Evolutionary conservation across 2,888 invertebrate genomes (phyloP).

Genomic region (Quadroppia sp.): DNA sequence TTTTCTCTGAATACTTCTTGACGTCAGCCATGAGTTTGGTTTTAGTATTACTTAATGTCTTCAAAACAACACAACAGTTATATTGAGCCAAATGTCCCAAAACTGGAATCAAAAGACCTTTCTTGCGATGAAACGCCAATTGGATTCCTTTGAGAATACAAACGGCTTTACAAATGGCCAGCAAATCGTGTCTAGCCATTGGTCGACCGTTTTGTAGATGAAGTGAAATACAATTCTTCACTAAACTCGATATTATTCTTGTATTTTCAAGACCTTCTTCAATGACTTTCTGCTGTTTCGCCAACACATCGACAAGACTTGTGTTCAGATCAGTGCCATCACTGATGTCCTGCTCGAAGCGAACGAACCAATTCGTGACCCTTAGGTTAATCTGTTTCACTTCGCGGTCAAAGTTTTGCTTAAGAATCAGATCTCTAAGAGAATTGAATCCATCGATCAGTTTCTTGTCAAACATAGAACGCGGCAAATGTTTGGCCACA

Average conservation of each 20-base stretch:
- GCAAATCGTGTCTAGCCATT: conserved; percentile 37
- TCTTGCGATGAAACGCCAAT: conserved; percentile 34
- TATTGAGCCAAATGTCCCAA: conserved; percentile 39
- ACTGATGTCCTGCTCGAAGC: conserved; percentile 38
- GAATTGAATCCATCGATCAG: conserved; percentile 37
- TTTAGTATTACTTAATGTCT: conserved; percentile 37
- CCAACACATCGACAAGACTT: conserved; percentile 29
- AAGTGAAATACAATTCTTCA: conserved; percentile 37
- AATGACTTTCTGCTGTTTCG: conserved; percentile 34
- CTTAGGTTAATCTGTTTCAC: conserved; percentile 23
- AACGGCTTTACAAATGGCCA: conserved; percentile 41
- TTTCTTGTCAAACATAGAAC: conserved; percentile 37
- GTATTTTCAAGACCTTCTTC: conserved; percentile 41
- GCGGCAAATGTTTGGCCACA: conserved; percentile 36
- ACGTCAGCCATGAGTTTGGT: conserved; percentile 34
- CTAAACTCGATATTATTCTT: conserved; percentile 19
- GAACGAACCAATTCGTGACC: conserved; percentile 39
- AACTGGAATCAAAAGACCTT: conserved; percentile 30
- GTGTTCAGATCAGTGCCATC: conserved; percentile 23
- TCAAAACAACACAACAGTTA: conserved; percentile 36
- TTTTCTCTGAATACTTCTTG: conserved; percentile 51
- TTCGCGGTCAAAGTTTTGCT: conserved; percentile 29
- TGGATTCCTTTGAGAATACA: conserved; percentile 40
- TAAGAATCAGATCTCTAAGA: conserved; percentile 37
- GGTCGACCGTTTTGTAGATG: conserved; percentile 36